Evolutionary conservation across 2,113 vertebrate species (phyloP), one percentile per base, ranked within the genome.

Genomic region (Trogon melanurus): DNA sequence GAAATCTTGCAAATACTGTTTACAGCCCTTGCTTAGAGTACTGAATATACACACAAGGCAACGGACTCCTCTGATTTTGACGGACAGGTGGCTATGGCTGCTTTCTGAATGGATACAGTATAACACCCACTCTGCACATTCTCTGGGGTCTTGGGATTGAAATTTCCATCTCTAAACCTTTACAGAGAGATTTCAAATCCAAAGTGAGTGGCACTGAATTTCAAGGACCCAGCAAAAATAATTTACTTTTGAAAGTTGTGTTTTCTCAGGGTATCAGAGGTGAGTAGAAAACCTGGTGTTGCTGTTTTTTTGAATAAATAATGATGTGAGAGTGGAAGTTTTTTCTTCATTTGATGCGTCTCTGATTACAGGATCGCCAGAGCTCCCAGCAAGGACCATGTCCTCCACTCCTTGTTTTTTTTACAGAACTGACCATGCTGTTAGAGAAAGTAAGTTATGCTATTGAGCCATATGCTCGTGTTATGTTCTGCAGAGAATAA

Each of bases 191-290:
- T 85, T 94, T 66, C 38, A 89, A 92, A 88, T 73, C 47, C 30
- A 45, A 83, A 97, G 79, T 44, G 70, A 92, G 67, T 81, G 54
- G 66, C 48, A 51, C 30, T 76, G 90, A 93, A 69, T 91, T 91
- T 89, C 60, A 91, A 88, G 73, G 81, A 65, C 27, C 62, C 26
- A 62, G 67, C 10, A 85, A 84, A 61, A 69, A 72, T 25, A 75
- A 94, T 85, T 76, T 86, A n/a, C 58, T 69, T 96, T 44, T 48
- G 86, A 75, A 96, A 92, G 62, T 32, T 64, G 83, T 62, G 83
- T 91, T 97, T 95, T 89, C 93, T 45, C 57, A 94, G 64, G 75
- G 60, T 87, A 90, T 32, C 51, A 48, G 65, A 93, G 58, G 62
- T 83, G 79, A 82, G 66, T 73, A 69, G 74, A 88, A 91, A 96